Base-by-base conservation (phyloP, 1,140 invertebrate genomes). In the Zaprionus tsacasi region DNA sequence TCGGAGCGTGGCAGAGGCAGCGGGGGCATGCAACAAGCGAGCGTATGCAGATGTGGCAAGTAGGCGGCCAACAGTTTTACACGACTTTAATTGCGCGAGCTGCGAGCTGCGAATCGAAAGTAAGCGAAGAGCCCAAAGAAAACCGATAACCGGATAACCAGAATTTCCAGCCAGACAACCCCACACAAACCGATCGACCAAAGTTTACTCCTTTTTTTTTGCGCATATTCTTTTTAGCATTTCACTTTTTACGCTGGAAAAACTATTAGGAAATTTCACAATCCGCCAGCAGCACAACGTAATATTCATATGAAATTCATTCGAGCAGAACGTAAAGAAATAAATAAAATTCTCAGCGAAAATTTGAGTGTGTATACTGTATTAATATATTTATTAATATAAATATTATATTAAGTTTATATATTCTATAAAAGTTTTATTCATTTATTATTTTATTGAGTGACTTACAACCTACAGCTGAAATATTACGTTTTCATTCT, bases 131-230 rank as follows among this genome's bases (percentile, higher is more conserved):
- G 57, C 60, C 40, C 10, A 73, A 64, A 54, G 63, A 43, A 75
- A 71, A 72, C 73, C 56, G 52, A 58, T 60, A 61, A 40, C 30
- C 27, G 59, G 70, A 79, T 82, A 87, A 88, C 82, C 82, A 87
- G 82, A 87, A 87, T 87, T 82, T 88, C 79, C 83, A 88, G 83
- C 70, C 77, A 67, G 38, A 50, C 66, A 45, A 38, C 59, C 63
- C 30, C 15, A 8, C 17, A 50, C 21, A 38, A 6, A 7, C 0
- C 2, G 2, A 45, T 33, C 27, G 36, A 54, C n/a, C 15, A 68
- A 17, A 61, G 35, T 50, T 57, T 56, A 61, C 50, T 55, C 21
- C 21, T 21, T 21, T 55, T 8, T 65, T 75, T 63, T 61, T 33
- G 35, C 11, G 43, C 17, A 50, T 17, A 50, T 50, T 50, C 45